Percentiles rank a stretch among this genome's conserved stretches.
Conservation (phyloP, 37 sponge, comb jelly and placozoan genomes). For the Aplysina aerophoba region DNA sequence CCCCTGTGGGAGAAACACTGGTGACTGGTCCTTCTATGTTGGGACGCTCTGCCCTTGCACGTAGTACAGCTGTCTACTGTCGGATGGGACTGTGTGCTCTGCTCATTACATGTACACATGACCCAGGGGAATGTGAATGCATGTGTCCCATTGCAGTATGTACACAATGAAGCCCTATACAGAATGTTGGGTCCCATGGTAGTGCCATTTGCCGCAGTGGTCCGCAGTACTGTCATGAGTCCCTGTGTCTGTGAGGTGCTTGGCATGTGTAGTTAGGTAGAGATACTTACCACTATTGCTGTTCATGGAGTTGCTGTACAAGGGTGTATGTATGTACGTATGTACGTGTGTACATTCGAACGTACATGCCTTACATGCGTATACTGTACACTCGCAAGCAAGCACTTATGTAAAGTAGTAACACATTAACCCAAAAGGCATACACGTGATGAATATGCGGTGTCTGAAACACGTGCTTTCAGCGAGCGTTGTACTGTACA, state of each 20-base stretch:
- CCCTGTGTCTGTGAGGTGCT: no score
- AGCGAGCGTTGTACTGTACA: background rate
- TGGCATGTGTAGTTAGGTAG: no score
- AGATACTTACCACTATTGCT: no score
- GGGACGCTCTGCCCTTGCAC: no score
- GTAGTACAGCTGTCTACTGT: background rate
- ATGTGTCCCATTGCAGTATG: background rate
- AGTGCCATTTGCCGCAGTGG: no score
- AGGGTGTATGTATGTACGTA: slow-evolving; percentile 21
- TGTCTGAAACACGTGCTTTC: background rate
- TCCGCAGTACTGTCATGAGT: no score
- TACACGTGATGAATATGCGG: no score
- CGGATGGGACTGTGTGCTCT: background rate
- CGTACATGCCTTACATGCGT: background rate
- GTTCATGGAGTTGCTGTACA: no score
- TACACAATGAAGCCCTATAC: no score
- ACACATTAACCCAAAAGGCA: no score
- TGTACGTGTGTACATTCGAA: background rate
- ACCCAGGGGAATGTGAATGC: background rate
- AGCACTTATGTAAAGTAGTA: no score
- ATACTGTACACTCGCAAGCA: background rate
- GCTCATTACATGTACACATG: background rate
- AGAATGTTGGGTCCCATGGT: no score
- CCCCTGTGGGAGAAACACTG: background rate
- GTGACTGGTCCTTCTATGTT: background rate